Conservation (phyloP, 2,888 invertebrate genomes). For the Oligia fasciuncula region DNA sequence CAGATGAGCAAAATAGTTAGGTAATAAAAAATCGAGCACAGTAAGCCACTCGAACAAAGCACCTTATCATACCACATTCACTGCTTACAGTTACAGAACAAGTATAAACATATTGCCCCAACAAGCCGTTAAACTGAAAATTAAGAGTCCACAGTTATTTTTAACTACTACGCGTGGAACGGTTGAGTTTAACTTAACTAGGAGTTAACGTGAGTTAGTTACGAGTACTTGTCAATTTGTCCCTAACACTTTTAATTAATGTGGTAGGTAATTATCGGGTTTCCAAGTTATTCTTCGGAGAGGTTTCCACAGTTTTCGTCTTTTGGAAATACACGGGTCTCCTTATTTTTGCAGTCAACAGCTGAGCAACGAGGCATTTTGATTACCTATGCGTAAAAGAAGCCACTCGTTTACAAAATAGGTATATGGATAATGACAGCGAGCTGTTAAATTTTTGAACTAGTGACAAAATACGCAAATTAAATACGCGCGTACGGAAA, state of each 20-base stretch:
- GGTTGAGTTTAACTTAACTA: conserved; percentile 6
- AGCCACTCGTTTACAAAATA: too few species aligned
- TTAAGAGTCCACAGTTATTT: conserved; percentile 50
- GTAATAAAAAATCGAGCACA: background rate
- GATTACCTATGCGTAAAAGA: background rate
- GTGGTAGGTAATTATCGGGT: background rate
- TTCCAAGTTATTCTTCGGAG: background rate
- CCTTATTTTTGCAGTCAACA: background rate
- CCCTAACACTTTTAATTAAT: background rate
- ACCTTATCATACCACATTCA: background rate
- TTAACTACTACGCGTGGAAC: conserved; percentile 42
- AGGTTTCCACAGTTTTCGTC: background rate
- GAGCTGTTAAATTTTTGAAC: too few species aligned
- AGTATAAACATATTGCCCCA: conserved; percentile 32
- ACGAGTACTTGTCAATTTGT: background rate
- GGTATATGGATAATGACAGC: background rate
- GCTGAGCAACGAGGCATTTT: background rate
- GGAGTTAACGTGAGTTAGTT: conserved; percentile 7
- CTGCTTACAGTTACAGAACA: conserved; percentile 8
- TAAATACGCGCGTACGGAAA: background rate
- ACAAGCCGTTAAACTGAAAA: conserved; percentile 34
- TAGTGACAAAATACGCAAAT: too few species aligned
- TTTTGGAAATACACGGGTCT: background rate
- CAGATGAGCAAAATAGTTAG: background rate
- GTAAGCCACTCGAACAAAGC: conserved; percentile 3